Percentiles rank a stretch among this genome's conserved stretches.
phyloP scores from a whole-genome alignment of 2,797 vertebrate genomes.

The Hyperoplus lanceolatus region DNA sequence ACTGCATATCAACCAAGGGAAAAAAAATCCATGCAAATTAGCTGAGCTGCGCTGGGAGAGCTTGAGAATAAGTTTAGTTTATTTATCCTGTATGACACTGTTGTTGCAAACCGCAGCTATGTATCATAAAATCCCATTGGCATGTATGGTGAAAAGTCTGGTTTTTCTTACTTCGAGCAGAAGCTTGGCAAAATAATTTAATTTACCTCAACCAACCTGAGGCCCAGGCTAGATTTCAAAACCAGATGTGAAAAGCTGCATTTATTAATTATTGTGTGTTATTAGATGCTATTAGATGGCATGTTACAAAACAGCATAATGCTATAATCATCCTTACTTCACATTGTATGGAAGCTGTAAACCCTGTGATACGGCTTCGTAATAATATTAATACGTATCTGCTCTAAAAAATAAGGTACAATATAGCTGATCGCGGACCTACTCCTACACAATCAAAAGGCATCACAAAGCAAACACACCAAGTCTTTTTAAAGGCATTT shows the following conservation, averaged over 20 bases:
- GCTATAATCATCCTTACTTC: not conserved
- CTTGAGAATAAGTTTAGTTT: not conserved
- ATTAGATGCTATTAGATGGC: not conserved
- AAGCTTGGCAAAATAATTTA: not conserved
- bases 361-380: not conserved
- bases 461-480: not conserved
- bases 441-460: not conserved
- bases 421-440: not conserved
- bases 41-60: not conserved
- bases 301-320: not conserved
- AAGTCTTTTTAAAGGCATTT: not conserved
- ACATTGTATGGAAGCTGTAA: not conserved
- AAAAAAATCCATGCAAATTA: not conserved
- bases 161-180: not conserved
- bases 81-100: not conserved
- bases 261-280: not conserved
- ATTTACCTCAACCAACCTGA: not conserved
- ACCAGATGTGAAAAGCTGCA: not conserved
- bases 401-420: not conserved
- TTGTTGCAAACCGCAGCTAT: slow-evolving; percentile 12
- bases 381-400: not conserved
- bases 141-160: not conserved
- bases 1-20: not conserved
- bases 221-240: slow-evolving; percentile 3
- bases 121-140: not conserved